These are phyloP conservation scores for Pluvialis apricaria DNA, from an alignment of 2,113 vertebrate species.

Conservation along the genomic window DNA sequence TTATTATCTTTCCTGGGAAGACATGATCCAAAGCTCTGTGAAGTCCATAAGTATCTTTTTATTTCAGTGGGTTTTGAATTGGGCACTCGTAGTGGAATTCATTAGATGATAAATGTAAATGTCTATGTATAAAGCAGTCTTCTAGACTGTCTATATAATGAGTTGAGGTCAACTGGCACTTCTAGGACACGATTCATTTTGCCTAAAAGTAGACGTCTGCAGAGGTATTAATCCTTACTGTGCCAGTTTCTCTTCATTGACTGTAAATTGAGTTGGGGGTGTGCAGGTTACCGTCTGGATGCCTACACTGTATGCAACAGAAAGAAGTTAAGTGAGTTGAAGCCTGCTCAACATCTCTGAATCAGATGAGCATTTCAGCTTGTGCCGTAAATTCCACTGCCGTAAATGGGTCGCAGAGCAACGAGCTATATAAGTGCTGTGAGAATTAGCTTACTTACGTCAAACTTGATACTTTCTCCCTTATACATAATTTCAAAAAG, in stretches of 20 bases:
- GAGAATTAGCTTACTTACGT: not conserved
- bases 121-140: not conserved
- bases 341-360: not conserved
- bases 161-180: not conserved
- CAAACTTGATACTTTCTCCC: not conserved
- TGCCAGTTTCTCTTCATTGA: not conserved
- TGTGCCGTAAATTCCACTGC: not conserved
- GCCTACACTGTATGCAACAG: not conserved
- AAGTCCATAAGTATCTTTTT: not conserved
- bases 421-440: not conserved
- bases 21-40: not conserved
- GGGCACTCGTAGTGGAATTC: not conserved
- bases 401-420: not conserved
- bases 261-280: not conserved
- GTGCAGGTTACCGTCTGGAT: not conserved
- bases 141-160: not conserved
- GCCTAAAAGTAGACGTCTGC: not conserved
- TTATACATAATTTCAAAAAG: not conserved
- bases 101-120: not conserved
- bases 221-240: not conserved
- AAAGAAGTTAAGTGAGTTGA: not conserved
- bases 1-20: not conserved
- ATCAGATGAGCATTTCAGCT: not conserved
- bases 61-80: not conserved
- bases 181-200: not conserved